Percentiles rank a stretch among this genome's conserved stretches.
Conservation (phyloP, 2,113 vertebrate species). For the Pipa parva region DNA sequence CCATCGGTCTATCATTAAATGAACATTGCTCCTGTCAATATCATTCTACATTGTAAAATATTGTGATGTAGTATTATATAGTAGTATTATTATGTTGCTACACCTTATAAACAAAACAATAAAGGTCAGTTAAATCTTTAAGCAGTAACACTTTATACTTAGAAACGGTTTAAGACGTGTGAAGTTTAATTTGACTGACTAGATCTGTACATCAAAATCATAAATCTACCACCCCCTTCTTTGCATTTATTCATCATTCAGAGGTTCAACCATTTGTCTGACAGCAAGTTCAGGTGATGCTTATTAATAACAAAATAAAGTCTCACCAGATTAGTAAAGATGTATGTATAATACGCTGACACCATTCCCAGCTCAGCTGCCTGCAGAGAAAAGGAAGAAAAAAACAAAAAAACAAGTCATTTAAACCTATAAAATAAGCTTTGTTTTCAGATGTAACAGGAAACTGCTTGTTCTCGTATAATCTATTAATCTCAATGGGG, state of each 20-base stretch:
- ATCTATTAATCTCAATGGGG: slow-evolving; percentile 1
- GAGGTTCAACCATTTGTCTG: not conserved
- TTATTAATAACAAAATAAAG: slow-evolving; percentile 19
- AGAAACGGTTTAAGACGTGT: too few relatives aligned
- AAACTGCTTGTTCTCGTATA: not conserved
- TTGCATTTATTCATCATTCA: not conserved
- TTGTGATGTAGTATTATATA: too few relatives aligned
- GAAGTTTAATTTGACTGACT: too few relatives aligned
- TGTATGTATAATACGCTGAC: slow-evolving; percentile 95
- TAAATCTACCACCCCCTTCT: not conserved
- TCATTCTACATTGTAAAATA: too few relatives aligned
- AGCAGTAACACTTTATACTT: too few relatives aligned
- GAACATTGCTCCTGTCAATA: too few relatives aligned
- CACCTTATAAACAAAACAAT: too few relatives aligned
- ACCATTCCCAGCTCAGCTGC: slow-evolving; percentile 96
- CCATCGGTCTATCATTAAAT: too few relatives aligned
- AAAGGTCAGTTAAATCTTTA: too few relatives aligned
- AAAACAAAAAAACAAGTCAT: not conserved
- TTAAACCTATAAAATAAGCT: slow-evolving; percentile 3
- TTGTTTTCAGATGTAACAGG: not conserved
- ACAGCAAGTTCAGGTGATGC: slow-evolving; percentile 4
- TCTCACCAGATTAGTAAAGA: slow-evolving; percentile 98
- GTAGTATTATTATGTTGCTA: too few relatives aligned
- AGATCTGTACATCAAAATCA: too few relatives aligned
- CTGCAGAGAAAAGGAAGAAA: slow-evolving; percentile 58